These are phyloP conservation scores for Fregata magnificens DNA, from an alignment of 2,113 vertebrate species.

Conservation along the genomic window DNA sequence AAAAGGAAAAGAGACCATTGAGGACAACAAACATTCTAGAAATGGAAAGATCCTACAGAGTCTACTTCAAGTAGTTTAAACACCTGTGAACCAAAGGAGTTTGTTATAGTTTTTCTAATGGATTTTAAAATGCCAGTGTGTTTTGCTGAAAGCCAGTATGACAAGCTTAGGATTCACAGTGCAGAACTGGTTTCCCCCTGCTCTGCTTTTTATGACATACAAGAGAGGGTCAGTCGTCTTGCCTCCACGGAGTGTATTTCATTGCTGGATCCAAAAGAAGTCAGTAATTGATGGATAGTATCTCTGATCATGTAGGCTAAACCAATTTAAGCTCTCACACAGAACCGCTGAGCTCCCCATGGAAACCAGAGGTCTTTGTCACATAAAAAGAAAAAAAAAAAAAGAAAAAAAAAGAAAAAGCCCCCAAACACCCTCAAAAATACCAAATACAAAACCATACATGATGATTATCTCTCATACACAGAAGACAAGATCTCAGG, in stretches of 20 bases:
- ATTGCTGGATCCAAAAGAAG: not conserved
- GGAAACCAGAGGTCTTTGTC: not conserved
- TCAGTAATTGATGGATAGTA: not conserved
- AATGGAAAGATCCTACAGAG: not conserved
- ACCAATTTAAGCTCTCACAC: not conserved
- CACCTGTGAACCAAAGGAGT: not conserved
- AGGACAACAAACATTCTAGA: not conserved
- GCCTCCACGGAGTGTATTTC: not conserved
- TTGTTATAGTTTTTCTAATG: not conserved
- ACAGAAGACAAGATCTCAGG: not conserved
- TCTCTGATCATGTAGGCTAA: not conserved
- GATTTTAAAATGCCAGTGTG: not conserved
- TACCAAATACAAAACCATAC: not conserved
- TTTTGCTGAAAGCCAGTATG: not conserved
- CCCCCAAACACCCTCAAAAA: not conserved
- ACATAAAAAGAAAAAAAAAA: no score
- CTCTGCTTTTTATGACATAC: not conserved
- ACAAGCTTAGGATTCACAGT: not conserved
- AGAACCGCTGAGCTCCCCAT: not conserved
- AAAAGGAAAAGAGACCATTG: not conserved
- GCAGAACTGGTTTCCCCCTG: not conserved
- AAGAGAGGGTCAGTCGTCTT: not conserved
- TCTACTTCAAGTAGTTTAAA: not conserved
- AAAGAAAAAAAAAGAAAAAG: no score
- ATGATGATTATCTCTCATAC: not conserved